Base-by-base conservation (phyloP, 2,888 invertebrate genomes). In the Idaea aversata region DNA sequence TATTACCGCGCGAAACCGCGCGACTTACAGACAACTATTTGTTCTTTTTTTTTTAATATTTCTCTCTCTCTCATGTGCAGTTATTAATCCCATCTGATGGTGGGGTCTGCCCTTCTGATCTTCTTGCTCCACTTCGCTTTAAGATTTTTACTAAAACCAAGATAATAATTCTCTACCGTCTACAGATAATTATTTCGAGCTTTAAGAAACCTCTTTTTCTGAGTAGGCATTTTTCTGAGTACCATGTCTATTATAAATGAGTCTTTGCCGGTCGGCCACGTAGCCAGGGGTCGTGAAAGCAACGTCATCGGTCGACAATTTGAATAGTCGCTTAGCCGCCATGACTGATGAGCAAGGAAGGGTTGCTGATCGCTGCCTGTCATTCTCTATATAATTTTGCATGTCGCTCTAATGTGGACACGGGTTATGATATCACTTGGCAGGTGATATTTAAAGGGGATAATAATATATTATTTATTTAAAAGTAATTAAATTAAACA, bases 301-400 rank as follows among this genome's bases (percentile, higher is more conserved):
- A 89, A 77, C 88, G 93, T 93, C 93, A 93, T 92, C 88, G 88
- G 86, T 82, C 84, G 86, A 90, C 88, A 93, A 93, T 93, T 93
- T 93, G 93, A 93, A 92, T 93, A 91, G 88, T 87, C 92, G 91
- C 91, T 91, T 91, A 90, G 91, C 88, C 86, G 86, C 83, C 82
- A 91, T 92, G 92, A 92, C 91, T 91, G 93, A 93, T 93, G 93
- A 90, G 90, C 86, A 91, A 91, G 91, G 91, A 90, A 88, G 87
- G 89, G 88, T 86, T 85, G 77, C 83, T 83, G 89, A 90, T 88
- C 88, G 81, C 82, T 78, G 82, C 85, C 83, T 86, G 88, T 88
- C 90, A 89, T 84, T 84, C 82, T 85, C 84, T 82, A 79, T 88
- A 88, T 84, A 80, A 85, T 88, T 89, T 88, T 86, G 87, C 86